Evolutionary conservation across 2,797 vertebrate genomes (phyloP), one percentile per base, ranked within the genome.

Genomic region (Notamacropus eugenii): DNA sequence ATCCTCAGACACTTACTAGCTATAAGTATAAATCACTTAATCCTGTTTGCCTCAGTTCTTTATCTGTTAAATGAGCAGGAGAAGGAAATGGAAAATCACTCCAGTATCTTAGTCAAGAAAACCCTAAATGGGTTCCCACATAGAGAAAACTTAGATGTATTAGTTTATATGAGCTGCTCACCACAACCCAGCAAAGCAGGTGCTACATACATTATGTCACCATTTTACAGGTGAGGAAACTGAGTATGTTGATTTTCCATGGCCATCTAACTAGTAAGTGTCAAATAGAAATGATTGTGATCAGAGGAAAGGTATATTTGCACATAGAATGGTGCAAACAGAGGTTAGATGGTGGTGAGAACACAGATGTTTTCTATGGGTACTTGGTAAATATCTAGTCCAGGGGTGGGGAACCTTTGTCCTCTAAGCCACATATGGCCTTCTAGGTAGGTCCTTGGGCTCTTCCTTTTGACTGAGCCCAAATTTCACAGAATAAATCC

Each of bases 371-470:
- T 96, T 97, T 97, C 94, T 95, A 67, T 91, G 52, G 59, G 4
- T 93, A 55, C 57, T 96, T 92, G 34, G 93, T 91, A 94, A 97
- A 96, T 87, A 97, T 92, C 90, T 55, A 57, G 94, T 28, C 57
- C 27, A 28, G 9, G 57, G 27, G 27, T 58, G 28, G 57, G 57
- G 28, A 58, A 58, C 28, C 57, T 58, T 9, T 58, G 57, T 8
- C 27, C 57, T 58, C 27, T 28, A 58, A 28, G 28, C 9, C 9
- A 58, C 8, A 9, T 28, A 8, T 28, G 57, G 28, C 28, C 57
- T 58, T 58, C 57, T 58, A 29, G 57, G 57, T 9, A 58, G 57
- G 57, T 9, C 57, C 9, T 58, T 58, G 57, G 28, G 8, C 29
- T 8, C 9, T 24, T 24, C 56, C 5, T 57, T 57, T 28, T 57